phyloP scores from a whole-genome alignment of 2,888 invertebrate genomes.

The Catocala nupta region DNA sequence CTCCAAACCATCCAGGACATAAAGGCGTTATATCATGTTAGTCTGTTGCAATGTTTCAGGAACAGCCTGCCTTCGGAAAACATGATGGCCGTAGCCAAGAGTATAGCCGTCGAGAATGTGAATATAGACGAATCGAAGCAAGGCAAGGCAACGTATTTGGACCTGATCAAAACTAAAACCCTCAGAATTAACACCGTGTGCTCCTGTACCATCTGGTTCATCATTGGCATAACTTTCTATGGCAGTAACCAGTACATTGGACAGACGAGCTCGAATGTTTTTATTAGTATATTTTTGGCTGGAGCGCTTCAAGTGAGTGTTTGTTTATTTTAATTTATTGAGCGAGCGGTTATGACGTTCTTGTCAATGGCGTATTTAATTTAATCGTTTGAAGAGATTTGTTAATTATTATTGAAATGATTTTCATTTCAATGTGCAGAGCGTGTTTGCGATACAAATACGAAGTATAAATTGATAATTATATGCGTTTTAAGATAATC shows the following conservation, averaged over 20 bases:
- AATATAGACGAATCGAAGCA: slow-evolving; percentile 33
- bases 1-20: no score
- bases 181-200: slow-evolving; percentile 89
- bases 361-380: no score
- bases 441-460: no score
- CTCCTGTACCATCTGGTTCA: slow-evolving; percentile 91
- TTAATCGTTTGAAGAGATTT: no score
- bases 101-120: slow-evolving; percentile 75
- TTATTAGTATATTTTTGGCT: slow-evolving; percentile 90
- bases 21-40: no score
- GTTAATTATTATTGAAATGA: no score
- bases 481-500: no score
- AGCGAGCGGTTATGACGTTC: background rate
- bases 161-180: slow-evolving; percentile 87
- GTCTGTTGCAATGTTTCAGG: slow-evolving; percentile 50
- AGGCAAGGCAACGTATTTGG: slow-evolving; percentile 82
- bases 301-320: slow-evolving; percentile 67
- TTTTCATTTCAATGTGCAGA: no score
- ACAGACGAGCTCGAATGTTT: slow-evolving; percentile 91
- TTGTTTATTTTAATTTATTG: slow-evolving; percentile 53
- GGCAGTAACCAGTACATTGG: slow-evolving; percentile 93
- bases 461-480: no score
- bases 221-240: slow-evolving; percentile 92
- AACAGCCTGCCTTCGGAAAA: slow-evolving; percentile 76
- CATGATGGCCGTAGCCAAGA: slow-evolving; percentile 61